These are phyloP conservation scores for Trididemnum clinides DNA, from an alignment of 23 tunicate genomes.

Conservation along the genomic window DNA sequence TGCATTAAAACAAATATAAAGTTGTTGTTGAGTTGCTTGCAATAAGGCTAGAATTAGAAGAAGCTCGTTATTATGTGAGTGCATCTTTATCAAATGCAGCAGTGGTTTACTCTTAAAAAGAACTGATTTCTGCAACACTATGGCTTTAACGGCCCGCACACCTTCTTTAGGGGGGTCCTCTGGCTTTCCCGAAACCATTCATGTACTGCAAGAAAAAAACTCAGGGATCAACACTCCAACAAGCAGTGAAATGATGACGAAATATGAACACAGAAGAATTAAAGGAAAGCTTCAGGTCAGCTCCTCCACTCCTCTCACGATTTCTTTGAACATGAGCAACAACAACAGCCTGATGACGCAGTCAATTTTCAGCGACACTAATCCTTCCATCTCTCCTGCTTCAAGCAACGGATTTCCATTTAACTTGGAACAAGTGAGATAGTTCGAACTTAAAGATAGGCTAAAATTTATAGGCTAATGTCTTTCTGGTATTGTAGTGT, in stretches of 20 bases:
- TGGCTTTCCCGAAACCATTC: neutral
- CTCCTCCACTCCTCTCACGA: neutral
- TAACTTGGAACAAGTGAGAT: constrained; percentile 23
- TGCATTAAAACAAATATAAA: too few relatives aligned
- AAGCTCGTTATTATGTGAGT: too few relatives aligned
- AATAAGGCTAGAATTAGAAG: too few relatives aligned
- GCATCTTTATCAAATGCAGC: too few relatives aligned
- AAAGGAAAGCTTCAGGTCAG: neutral
- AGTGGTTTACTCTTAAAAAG: too few relatives aligned
- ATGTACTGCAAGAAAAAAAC: constrained; percentile 11
- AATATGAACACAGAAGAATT: neutral
- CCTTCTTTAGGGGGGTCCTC: neutral
- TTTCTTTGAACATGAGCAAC: constrained; percentile 75
- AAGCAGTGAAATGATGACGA: neutral
- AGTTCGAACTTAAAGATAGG: too few relatives aligned
- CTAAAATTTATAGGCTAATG: neutral
- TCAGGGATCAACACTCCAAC: neutral
- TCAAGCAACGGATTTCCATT: neutral
- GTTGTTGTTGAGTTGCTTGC: too few relatives aligned
- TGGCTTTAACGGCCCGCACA: neutral
- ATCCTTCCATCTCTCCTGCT: neutral
- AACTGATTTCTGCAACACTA: too few relatives aligned
- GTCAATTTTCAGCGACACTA: neutral
- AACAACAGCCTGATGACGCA: constrained; percentile 60
- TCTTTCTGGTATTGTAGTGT: too few relatives aligned